Conservation (phyloP, 2,113 vertebrate genomes). For the Festucalex cinctus region DNA sequence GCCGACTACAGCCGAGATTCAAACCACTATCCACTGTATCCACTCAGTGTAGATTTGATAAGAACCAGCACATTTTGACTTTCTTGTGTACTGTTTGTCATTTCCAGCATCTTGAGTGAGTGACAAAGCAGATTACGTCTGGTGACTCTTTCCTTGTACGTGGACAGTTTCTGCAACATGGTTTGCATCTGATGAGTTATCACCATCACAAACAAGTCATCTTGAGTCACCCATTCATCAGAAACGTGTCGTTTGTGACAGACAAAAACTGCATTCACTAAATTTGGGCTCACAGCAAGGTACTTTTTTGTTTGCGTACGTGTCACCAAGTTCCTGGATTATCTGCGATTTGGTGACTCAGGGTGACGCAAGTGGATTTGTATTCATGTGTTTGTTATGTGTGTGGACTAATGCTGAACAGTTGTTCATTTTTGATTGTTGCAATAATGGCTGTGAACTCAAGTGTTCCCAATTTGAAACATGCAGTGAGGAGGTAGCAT, state of each 20-base stretch:
- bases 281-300: neutral
- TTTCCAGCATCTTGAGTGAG: neutral
- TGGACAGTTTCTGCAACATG: neutral
- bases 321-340: neutral
- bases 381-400: conserved; percentile 7
- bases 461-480: neutral
- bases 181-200: conserved; percentile 4
- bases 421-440: neutral
- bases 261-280: conserved; percentile 8
- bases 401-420: neutral
- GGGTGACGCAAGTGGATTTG: neutral
- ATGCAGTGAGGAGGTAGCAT: neutral
- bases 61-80: neutral
- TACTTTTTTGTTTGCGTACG: neutral
- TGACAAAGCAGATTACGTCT: neutral
- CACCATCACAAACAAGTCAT: conserved; percentile 16
- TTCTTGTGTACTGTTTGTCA: neutral
- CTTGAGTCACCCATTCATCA: conserved; percentile 33
- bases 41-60: neutral
- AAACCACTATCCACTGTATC: too few relatives aligned
- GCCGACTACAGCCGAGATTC: too few relatives aligned
- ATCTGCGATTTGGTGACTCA: conserved; percentile 13
- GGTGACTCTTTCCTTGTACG: neutral
- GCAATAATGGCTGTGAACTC: neutral
- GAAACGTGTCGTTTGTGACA: conserved; percentile 13